Base-by-base conservation (phyloP, 1,140 invertebrate genomes). In the Dysdera silvatica region DNA sequence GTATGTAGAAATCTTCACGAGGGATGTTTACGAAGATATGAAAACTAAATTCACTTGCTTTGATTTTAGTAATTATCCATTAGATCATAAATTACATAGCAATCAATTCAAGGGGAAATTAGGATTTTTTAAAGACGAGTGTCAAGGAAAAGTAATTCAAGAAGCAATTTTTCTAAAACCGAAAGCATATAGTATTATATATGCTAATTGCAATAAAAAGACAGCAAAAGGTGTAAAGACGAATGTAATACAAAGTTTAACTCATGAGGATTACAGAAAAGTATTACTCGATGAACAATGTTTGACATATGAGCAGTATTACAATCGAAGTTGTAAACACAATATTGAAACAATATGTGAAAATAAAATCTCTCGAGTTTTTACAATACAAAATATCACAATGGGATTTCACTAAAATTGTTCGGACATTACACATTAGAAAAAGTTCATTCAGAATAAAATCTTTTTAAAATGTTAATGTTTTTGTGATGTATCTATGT, bases 81-180 rank as follows among this genome's bases (percentile, higher is more conserved):
- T 62, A 53, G 31, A 47, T 52, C 49, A 59, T 68, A 35, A 37
- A 28, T 40, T 54, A 29, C 31, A 58, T 40, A 23, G 18, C 72
- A 10, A 67, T 33, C 12, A 75, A 41, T 78, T 80, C 66, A 78
- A 78, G 67, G 80, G 80, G 65, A 72, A 76, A 10, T 31, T 77
- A 6, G 78, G 79, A 16, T 73, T 77, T 69, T 74, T 80, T 65
- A 81, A 79, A 70, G 77, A 79, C 72, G 79, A 81, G 70, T 69
- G 68, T 24, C 73, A 71, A 60, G 74, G 75, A 12, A 59, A 58
- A 56, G 67, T 72, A 32, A 73, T 80, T 40, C 64, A 55, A 14
- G 70, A 75, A 66, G 79, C 74, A 72, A 52, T 76, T 56, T 75
- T 6, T 57, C 78, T 43, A 63, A 71, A 55, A 61, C 74, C n/a